A percentile compares a stretch with the other conserved stretches of the same genome.
Conservation (phyloP, 1,140 invertebrate species). For the Drosophila melanica region DNA sequence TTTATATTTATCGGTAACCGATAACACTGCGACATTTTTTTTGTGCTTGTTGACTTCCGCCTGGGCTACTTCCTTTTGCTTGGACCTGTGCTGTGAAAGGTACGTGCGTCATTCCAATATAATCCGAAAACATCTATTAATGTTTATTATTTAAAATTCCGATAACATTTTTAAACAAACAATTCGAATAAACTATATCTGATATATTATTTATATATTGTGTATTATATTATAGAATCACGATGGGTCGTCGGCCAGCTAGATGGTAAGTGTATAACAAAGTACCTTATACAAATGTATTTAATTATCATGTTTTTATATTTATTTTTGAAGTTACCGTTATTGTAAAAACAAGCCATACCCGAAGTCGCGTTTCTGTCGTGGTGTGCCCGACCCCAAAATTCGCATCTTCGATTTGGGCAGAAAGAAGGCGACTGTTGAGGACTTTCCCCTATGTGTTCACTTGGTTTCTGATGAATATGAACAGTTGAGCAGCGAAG, state of each 20-base stretch:
- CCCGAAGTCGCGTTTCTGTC: conserved; percentile 99
- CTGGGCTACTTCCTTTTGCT: not conserved
- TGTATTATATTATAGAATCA: conserved; percentile 46
- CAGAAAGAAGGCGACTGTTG: conserved; percentile 97
- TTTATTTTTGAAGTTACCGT: conserved; percentile 95
- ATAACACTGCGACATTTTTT: not conserved
- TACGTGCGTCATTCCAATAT: not conserved
- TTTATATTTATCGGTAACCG: not conserved
- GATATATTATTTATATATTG: not conserved
- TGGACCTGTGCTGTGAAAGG: not conserved
- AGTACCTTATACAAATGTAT: too few species aligned
- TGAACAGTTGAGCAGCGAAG: conserved; percentile 99
- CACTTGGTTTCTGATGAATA: conserved; percentile 99
- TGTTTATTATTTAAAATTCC: too few species aligned
- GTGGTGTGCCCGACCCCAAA: conserved; percentile 99
- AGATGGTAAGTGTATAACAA: conserved; percentile 87
- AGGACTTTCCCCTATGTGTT: conserved; percentile 99
- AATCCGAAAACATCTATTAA: not conserved
- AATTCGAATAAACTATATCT: too few species aligned
- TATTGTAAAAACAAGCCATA: conserved; percentile 99
- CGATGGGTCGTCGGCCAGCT: conserved; percentile 90
- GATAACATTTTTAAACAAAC: too few species aligned
- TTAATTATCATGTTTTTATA: not conserved
- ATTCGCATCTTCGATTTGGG: conserved; percentile 99
- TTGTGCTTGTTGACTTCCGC: not conserved